A percentile compares a stretch with the other conserved stretches of the same genome.
Conservation (phyloP, 1,140 invertebrate genomes). For the Drosophila rhopaloa region DNA sequence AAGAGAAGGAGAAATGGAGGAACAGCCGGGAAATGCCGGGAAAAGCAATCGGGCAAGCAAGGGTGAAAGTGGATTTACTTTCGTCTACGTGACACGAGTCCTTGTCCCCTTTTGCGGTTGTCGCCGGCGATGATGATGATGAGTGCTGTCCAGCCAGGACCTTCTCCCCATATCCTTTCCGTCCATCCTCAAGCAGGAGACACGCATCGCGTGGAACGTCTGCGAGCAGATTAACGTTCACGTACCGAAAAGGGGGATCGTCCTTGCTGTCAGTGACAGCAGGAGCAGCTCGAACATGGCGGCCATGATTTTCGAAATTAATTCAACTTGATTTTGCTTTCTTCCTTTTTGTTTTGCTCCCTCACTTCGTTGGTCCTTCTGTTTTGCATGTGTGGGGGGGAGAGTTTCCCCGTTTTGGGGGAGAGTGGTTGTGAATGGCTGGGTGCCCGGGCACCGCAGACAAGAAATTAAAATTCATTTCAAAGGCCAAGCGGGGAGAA, state of each 20-base stretch:
- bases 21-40: constrained; percentile 23
- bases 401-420: neutral
- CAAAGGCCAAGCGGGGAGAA: constrained; percentile 47
- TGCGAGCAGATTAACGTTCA: constrained; percentile 75
- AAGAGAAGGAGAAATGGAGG: neutral
- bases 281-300: constrained; percentile 42
- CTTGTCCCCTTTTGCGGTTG: constrained; percentile 46
- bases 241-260: constrained; percentile 26
- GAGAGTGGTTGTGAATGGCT: constrained; percentile 8
- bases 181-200: constrained; percentile 52
- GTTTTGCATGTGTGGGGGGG: constrained; percentile 16
- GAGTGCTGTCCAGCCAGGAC: constrained; percentile 45
- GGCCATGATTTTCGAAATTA: constrained; percentile 84
- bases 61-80: constrained; percentile 83
- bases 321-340: constrained; percentile 84
- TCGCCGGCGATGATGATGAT: constrained; percentile 38
- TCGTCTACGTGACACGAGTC: constrained; percentile 73
- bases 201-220: constrained; percentile 77
- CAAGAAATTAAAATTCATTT: constrained; percentile 84
- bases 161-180: constrained; percentile 4
- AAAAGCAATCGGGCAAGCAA: constrained; percentile 30
- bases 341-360: constrained; percentile 72
- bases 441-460: constrained; percentile 56
- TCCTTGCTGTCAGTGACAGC: constrained; percentile 71
- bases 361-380: constrained; percentile 40